Evolutionary conservation across 2,797 vertebrate species (phyloP).

Genomic region (Pseudocheirus occidentalis): DNA sequence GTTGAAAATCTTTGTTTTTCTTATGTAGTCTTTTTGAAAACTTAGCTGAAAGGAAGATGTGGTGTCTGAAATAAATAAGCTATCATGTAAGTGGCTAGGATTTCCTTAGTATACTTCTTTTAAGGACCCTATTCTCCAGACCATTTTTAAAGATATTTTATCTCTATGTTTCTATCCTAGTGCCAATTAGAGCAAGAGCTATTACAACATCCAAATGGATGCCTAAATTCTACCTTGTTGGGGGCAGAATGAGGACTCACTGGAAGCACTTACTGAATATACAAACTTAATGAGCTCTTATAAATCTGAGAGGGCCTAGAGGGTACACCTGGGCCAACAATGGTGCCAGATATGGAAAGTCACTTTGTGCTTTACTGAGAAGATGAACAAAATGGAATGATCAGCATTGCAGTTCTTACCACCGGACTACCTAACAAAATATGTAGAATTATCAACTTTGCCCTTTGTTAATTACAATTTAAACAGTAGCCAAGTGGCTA

Average conservation of each 20-base stretch:
- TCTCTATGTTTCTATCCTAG: background rate
- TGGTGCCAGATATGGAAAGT: background rate
- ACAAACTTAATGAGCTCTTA: slow-evolving; percentile 5
- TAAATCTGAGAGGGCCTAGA: slow-evolving; percentile 1
- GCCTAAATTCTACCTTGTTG: background rate
- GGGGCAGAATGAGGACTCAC: background rate
- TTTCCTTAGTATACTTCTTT: slow-evolving; percentile 38
- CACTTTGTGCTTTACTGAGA: background rate
- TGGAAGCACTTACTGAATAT: background rate
- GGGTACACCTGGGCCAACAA: background rate
- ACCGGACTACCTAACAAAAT: background rate
- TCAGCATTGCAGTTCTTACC: background rate
- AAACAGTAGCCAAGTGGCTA: background rate
- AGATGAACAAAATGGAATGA: background rate
- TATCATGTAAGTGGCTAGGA: background rate
- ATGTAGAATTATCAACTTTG: background rate
- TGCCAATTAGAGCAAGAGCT: background rate
- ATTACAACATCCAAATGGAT: background rate
- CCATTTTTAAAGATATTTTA: background rate
- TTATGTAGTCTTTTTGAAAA: background rate
- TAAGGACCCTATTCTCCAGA: background rate
- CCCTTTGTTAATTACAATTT: background rate
- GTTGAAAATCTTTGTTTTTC: background rate
- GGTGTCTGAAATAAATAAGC: background rate
- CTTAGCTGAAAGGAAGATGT: background rate